Evolutionary conservation across 2,113 vertebrate species (phyloP), one percentile per base, ranked within the genome.

Genomic region (Pachypanchax playfairii): DNA sequence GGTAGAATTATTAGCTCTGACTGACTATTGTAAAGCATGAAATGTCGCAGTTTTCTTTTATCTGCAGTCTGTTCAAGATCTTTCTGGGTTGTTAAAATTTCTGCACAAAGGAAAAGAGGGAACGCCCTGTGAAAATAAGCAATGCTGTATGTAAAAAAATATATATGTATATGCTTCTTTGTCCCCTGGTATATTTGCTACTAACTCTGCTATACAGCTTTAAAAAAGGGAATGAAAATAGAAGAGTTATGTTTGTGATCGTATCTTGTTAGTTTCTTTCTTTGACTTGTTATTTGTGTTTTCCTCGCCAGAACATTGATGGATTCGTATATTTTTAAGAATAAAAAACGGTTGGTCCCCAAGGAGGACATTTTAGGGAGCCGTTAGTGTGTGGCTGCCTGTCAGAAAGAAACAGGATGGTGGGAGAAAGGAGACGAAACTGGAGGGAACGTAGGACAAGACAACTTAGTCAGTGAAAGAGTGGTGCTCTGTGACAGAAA

Each of bases 391-490:
- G 77, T 35, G 15, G 53, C 71, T 73, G 85, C 79, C 70, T 81
- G 24, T 60, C 75, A 72, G 61, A 59, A 47, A 72, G 53, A 52
- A 36, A 26, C 41, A 24, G 25, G 53, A 46, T 15, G 28, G 38
- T 42, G 1, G 11, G 1, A n/a, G 11, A 48, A 47, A 13, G 42
- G 56, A 59, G 65, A 59, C 44, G 38, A 48, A 66, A 65, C 75
- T 38, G 46, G 48, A 61, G 65, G 46, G 71, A 51, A 73, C 65
- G 51, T 64, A 52, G 65, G 46, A 62, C 56, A 4, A 56, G 75
- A 70, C n/a, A 3, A 36, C 69, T 81, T 85, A 79, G 86, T 86
- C 75, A 83, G 60, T 41, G 36, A 65, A 48, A 53, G 62, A 80
- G 65, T 46, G 67, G 62, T 48, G 60, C 49, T 70, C 58, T 69